Evolutionary conservation across 2,888 invertebrate genomes (phyloP).

Genomic region (Plagodis pulveraria): DNA sequence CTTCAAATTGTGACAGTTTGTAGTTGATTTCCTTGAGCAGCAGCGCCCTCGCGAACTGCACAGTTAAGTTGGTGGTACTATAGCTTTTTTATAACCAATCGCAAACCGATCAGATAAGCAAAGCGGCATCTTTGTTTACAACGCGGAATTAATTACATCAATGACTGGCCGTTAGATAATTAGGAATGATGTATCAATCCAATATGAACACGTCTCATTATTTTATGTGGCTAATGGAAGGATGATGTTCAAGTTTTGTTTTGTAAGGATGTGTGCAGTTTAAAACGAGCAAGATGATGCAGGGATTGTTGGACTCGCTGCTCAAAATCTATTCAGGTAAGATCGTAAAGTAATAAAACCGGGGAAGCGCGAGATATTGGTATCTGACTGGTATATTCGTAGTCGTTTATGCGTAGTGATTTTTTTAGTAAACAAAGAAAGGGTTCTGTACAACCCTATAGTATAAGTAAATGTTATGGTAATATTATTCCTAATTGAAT

Average conservation of each 20-base stretch:
- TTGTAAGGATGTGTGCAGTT: slow-evolving; percentile 44
- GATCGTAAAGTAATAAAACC: slow-evolving; percentile 17
- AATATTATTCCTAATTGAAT: too few relatives aligned
- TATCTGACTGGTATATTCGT: too few relatives aligned
- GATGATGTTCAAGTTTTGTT: slow-evolving; percentile 50
- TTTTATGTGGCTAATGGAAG: slow-evolving; percentile 54
- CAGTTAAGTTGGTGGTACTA: too few relatives aligned
- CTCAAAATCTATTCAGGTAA: slow-evolving; percentile 80
- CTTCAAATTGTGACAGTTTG: too few relatives aligned
- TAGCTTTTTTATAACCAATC: slow-evolving; percentile 22
- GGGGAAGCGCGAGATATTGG: too few relatives aligned
- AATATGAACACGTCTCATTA: slow-evolving; percentile 62
- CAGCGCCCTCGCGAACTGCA: too few relatives aligned
- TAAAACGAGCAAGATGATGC: slow-evolving; percentile 74
- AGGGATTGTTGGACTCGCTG: slow-evolving; percentile 78
- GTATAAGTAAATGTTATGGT: too few relatives aligned
- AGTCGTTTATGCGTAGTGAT: too few relatives aligned
- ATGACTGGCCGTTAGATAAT: slow-evolving; percentile 47
- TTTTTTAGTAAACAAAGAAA: too few relatives aligned
- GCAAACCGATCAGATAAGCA: slow-evolving; percentile 31
- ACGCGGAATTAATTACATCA: slow-evolving; percentile 50
- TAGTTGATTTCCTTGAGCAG: too few relatives aligned
- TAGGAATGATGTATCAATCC: slow-evolving; percentile 47
- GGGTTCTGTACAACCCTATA: too few relatives aligned
- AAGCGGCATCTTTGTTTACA: slow-evolving; percentile 46